phyloP scores from a whole-genome alignment of 2,113 vertebrate genomes.

The Labeo rohita region DNA sequence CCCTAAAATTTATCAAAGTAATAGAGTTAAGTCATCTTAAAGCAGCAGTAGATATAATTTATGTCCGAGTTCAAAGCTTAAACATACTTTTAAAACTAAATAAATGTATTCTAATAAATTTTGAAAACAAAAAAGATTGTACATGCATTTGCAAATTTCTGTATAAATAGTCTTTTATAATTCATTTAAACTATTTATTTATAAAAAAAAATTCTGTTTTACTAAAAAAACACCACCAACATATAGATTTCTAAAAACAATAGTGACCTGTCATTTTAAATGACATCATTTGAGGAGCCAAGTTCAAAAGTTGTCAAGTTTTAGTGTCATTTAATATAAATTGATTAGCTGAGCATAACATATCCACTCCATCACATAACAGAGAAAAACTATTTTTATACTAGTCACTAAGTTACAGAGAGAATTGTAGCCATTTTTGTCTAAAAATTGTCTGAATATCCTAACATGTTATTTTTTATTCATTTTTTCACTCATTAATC shows the following conservation, averaged over 20 bases:
- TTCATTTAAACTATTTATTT: too few relatives aligned
- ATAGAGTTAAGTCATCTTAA: not conserved
- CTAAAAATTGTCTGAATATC: not conserved
- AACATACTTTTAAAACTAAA: not conserved
- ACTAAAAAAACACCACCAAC: not conserved
- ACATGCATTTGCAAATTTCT: not conserved
- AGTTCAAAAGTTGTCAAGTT: not conserved
- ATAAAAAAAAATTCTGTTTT: not conserved
- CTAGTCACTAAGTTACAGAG: not conserved
- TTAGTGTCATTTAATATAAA: not conserved
- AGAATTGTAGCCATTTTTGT: too few relatives aligned
- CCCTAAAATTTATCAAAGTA: not conserved
- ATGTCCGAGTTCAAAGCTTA: not conserved
- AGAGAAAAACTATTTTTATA: not conserved
- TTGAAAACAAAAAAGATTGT: too few relatives aligned
- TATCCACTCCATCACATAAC: not conserved
- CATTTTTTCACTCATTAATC: not conserved
- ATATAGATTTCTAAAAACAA: not conserved
- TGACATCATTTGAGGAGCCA: not conserved
- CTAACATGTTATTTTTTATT: not conserved
- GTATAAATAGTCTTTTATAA: not conserved
- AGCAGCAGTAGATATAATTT: not conserved
- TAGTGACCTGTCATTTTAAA: conserved; percentile 1
- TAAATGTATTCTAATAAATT: not conserved
- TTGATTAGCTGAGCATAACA: not conserved